Base-by-base conservation (phyloP, 2,888 invertebrate species). In the Lumbricus terrestris region DNA sequence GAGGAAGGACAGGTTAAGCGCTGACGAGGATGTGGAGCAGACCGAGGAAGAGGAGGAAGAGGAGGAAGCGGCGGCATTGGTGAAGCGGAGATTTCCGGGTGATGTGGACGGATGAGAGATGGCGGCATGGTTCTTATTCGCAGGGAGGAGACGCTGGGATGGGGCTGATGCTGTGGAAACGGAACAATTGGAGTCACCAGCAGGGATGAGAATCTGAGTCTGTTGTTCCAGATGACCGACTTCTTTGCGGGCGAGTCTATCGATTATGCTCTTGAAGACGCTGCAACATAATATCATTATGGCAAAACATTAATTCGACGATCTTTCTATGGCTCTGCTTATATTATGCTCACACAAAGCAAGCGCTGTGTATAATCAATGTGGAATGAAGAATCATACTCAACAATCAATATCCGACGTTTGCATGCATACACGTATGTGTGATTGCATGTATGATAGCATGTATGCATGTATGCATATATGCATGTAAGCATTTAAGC, bases 261-360 rank as follows among this genome's bases (percentile, higher is more conserved):
- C 40, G 15, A 88, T 88, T 88, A 88, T 42, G 47, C 40, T 40
- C 35, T 88, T 40, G 47, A 40, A 88, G 88, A 42, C 42, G 40
- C 88, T 88, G 15, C 40, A 42, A 47, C n/a, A n/a, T n/a, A n/a
- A n/a, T n/a, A n/a, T n/a, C 88, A 88, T 33, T 89, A 88, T 91
- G 38, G 89, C 34, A 54, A 91, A 88, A 23, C 91, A 91, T 90
- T 42, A 88, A 90, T 91, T 35, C 91, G n/a, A 29, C n/a, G 69
- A 69, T n/a, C n/a, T n/a, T 29, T 69, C 20, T 23, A 47, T 20
- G 2, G 47, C 47, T 23, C 18, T 40, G 40, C 40, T 40, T 40
- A 40, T n/a, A n/a, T n/a, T 23, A 47, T 18, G 42, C 42, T 15
- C 16, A 42, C 42, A 4, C 47, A 47, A 47, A 23, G 47, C 18